Base-by-base conservation (phyloP, 2,888 invertebrate genomes). In the Heteromyza rotundicornis region DNA sequence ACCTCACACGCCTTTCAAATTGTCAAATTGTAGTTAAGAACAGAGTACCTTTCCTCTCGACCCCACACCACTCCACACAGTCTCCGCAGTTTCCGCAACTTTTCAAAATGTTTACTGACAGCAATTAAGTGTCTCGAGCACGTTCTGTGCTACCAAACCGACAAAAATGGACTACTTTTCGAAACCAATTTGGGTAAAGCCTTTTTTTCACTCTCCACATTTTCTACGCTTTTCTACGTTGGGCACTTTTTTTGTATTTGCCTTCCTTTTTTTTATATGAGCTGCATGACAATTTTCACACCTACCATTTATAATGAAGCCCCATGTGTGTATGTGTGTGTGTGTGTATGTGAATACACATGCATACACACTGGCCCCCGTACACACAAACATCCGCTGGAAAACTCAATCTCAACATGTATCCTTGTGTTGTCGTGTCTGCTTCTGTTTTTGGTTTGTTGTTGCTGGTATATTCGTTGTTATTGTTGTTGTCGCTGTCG, bases 71-170 rank as follows among this genome's bases (percentile, higher is more conserved):
- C n/a, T 40, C 14, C 14, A n/a, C 8, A n/a, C 5, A 14, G 40
- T 40, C n/a, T n/a, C 40, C n/a, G n/a, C n/a, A n/a, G n/a, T n/a
- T n/a, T 7, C 40, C 40, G 17, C 47, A 3, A 47, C 40, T 10
- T 40, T 40, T 40, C 40, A 40, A 40, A 40, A 40, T 40, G 47
- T 47, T 17, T 47, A 47, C 19, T 19, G 47, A 47, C 47, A 47
- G 47, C 47, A 47, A 47, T 47, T 47, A 47, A 47, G 20, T 19
- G 47, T 47, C 47, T 47, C 20, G 47, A 47, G 47, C 47, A 47
- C 47, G 47, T 47, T 47, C 19, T 47, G 19, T 20, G 20, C 2
- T n/a, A n/a, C 47, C 40, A 8, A 40, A 7, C 40, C 40, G 16
- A n/a, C 12, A n/a, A n/a, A 12, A n/a, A 8, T 32, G 32, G 32